A percentile compares a stretch with the other conserved stretches of the same genome.
Conservation (phyloP, 2,797 vertebrate genomes). For the Synaphobranchus kaupii region DNA sequence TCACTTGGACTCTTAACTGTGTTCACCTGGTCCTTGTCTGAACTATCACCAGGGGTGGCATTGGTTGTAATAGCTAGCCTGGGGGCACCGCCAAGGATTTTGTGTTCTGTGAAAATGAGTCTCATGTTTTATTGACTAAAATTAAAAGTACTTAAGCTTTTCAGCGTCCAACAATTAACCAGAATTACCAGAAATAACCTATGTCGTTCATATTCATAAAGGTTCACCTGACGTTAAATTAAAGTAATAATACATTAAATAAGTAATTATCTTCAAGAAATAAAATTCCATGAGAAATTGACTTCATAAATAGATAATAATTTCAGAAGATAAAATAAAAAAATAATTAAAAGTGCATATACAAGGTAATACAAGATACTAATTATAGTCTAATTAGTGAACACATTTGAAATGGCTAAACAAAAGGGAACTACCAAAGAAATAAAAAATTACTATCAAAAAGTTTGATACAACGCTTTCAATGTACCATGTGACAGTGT, state of each 20-base stretch:
- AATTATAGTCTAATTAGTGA: no score
- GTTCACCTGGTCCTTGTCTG: neutral
- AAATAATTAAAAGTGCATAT: neutral
- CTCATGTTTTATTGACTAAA: no score
- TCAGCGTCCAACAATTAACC: neutral
- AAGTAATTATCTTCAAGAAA: neutral
- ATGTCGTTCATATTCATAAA: neutral
- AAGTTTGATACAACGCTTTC: neutral
- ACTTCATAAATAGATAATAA: neutral
- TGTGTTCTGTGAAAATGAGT: no score
- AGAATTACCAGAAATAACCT: neutral
- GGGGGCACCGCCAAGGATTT: no score
- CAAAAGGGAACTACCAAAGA: neutral
- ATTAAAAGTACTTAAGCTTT: no score
- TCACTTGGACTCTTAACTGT: neutral
- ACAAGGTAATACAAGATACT: no score
- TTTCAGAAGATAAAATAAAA: no score
- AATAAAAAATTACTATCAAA: neutral
- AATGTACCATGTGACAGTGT: neutral
- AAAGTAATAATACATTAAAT: no score
- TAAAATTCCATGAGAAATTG: neutral
- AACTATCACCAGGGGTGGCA: neutral
- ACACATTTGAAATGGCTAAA: neutral
- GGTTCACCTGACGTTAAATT: neutral
- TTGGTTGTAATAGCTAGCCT: neutral